Conservation (phyloP, 2,888 invertebrate species). For the Lysandra bellargus region DNA sequence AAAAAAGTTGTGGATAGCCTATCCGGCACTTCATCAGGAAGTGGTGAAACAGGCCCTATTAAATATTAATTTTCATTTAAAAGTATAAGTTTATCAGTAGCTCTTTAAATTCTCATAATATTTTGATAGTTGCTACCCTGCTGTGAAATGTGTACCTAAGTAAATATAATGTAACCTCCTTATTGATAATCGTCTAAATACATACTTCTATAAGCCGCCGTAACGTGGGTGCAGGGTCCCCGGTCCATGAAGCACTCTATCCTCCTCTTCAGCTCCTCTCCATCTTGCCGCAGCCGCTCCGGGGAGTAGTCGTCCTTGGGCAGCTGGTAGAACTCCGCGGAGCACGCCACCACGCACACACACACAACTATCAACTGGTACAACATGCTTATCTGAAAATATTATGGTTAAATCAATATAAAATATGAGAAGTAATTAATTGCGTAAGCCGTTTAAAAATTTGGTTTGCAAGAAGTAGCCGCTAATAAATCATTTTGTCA, state of each 20-base stretch:
- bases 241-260: not conserved
- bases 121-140: too few relatives aligned
- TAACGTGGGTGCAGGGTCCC: not conserved
- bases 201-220: not conserved
- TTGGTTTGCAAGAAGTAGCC: too few relatives aligned
- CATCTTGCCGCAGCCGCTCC: not conserved
- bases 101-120: too few relatives aligned
- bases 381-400: conserved; percentile 13
- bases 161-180: not conserved
- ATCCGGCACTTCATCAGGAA: too few relatives aligned
- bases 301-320: conserved; percentile 11
- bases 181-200: not conserved
- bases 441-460: too few relatives aligned
- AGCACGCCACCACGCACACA: not conserved
- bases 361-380: not conserved
- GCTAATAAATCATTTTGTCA: too few relatives aligned
- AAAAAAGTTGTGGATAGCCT: too few relatives aligned
- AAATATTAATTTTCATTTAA: too few relatives aligned
- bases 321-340: not conserved
- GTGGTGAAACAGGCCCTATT: too few relatives aligned
- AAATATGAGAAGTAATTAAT: too few relatives aligned
- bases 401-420: not conserved
- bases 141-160: too few relatives aligned
- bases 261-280: not conserved
- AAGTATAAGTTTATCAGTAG: too few relatives aligned